Evolutionary conservation across 2,113 vertebrate genomes (phyloP).

Genomic region (Paradoxurus hermaphroditus): DNA sequence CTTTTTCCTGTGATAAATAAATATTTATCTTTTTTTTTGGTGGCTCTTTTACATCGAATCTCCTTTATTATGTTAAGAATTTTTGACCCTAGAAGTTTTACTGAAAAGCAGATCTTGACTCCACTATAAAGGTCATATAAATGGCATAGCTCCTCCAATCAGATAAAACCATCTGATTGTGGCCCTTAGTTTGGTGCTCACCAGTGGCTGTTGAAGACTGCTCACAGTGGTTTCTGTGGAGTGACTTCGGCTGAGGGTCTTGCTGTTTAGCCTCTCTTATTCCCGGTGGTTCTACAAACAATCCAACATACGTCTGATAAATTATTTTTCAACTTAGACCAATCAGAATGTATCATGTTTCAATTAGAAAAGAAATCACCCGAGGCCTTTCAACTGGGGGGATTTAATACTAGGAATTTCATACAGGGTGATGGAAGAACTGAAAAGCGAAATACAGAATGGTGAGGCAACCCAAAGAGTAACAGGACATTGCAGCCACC

Average conservation of each 20-base stretch:
- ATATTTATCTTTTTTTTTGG: not conserved
- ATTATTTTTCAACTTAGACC: not conserved
- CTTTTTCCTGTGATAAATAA: not conserved
- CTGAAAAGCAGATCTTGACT: not conserved
- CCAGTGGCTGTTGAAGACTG: not conserved
- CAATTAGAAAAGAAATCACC: not conserved
- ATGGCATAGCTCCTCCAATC: not conserved
- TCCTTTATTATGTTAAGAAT: not conserved
- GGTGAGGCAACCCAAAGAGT: not conserved
- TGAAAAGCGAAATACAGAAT: not conserved
- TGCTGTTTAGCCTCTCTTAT: not conserved
- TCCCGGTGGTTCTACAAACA: not conserved
- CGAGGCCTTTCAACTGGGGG: not conserved
- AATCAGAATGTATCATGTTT: not conserved
- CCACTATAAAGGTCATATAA: not conserved
- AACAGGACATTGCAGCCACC: not conserved
- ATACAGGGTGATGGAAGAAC: not conserved
- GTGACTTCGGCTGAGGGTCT: not conserved
- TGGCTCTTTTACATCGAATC: not conserved
- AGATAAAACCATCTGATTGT: not conserved
- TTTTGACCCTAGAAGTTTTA: not conserved
- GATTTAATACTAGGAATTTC: not conserved
- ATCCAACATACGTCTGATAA: not conserved
- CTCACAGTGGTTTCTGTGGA: not conserved
- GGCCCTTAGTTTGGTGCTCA: no score